A percentile compares a stretch with the other conserved stretches of the same genome.
Conservation (phyloP, 2,113 vertebrate species). For the Polyodon spathula region DNA sequence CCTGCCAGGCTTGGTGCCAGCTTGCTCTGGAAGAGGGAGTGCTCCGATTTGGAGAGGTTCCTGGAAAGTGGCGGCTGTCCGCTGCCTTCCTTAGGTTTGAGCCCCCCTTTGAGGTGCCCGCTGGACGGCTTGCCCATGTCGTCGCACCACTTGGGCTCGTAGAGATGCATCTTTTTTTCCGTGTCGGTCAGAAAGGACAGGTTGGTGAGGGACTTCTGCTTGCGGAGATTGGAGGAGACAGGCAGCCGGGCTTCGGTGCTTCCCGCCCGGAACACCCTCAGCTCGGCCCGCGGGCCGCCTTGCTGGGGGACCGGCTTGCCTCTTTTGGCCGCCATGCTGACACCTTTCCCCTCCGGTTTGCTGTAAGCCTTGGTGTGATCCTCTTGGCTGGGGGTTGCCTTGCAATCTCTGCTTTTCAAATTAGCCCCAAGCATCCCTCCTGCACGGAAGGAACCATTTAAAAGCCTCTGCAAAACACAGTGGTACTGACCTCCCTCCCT, state of each 20-base stretch:
- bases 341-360: constrained; percentile 45
- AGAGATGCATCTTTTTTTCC: constrained; percentile 87
- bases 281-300: constrained; percentile 60
- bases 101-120: constrained; percentile 34
- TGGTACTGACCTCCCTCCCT: too few relatives aligned
- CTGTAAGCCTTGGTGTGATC: constrained; percentile 52
- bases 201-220: constrained; percentile 85
- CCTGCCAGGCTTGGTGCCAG: constrained; percentile 32
- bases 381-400: constrained; percentile 54
- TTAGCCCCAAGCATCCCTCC: constrained; percentile 78
- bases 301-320: constrained; percentile 53
- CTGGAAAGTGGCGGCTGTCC: constrained; percentile 62
- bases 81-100: constrained; percentile 50
- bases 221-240: constrained; percentile 64
- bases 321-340: constrained; percentile 68
- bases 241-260: constrained; percentile 61
- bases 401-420: constrained; percentile 62
- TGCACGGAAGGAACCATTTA: constrained; percentile 69
- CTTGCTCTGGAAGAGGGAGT: constrained; percentile 80
- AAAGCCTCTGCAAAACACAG: constrained; percentile 38
- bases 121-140: constrained; percentile 57
- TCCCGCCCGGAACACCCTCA: constrained; percentile 73
- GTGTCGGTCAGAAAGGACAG: constrained; percentile 82
- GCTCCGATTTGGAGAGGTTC: constrained; percentile 83
- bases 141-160: constrained; percentile 77